Base-by-base conservation (phyloP, 2,797 vertebrate species). In the Staurois parvus region DNA sequence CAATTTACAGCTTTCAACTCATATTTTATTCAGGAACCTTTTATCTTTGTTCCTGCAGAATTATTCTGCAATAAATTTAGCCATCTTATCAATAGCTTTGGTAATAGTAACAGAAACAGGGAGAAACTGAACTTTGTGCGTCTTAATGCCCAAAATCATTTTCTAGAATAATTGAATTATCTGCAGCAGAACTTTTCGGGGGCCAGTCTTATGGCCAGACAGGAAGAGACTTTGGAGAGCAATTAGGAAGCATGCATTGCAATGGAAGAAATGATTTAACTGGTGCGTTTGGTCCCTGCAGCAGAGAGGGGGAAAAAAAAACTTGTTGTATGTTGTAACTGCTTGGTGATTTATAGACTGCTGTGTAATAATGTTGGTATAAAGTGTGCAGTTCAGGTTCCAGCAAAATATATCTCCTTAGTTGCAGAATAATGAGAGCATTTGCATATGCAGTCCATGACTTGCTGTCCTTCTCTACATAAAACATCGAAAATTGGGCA, bases 21-120 rank as follows among this genome's bases (percentile, higher is more conserved):
- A 99, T 99, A 99, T 99, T 99, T 99, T 99, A 99, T 99, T 99
- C 98, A 99, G 97, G 96, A 99, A 99, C 97, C 98, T 99, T 99
- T 99, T 99, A 99, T 99, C 98, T 99, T 96, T 98, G 98, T 99
- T 99, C 97, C 96, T 96, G 97, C 97, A 97, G 97, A 99, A 99
- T 99, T 99, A 99, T 99, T 99, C 98, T 94, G 98, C 97, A 99
- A 97, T 99, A 99, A 99, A 99, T 99, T 98, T 97, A 98, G 97
- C 98, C 98, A 99, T 99, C 97, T 99, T 99, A 99, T 99, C 98
- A 99, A 99, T 99, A 99, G 98, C 96, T 93, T 89, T 95, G 93
- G 94, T 95, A 97, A 98, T 98, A 97, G 97, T 95, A 94, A 91
- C 95, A 96, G 96, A 94, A 98, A 97, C 93, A 95, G 91, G 90